A percentile compares a stretch with the other conserved stretches of the same genome.
Evolutionary conservation across 2,113 vertebrate genomes (phyloP).

Genomic region (Misgurnus mizolepis): DNA sequence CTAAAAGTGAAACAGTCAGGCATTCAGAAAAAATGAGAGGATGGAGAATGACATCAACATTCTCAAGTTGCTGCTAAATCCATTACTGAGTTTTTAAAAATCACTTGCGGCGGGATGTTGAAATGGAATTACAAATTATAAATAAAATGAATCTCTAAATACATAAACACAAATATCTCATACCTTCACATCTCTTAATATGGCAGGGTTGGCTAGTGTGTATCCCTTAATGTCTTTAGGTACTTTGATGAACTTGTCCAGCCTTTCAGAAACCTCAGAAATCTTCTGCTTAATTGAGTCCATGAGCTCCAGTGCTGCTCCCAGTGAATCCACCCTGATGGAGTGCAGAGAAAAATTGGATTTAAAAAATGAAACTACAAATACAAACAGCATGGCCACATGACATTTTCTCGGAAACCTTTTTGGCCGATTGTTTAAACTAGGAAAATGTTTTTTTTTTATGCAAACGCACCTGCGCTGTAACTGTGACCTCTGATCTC

Average conservation of each 20-base stretch:
- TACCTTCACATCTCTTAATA: constrained; percentile 77
- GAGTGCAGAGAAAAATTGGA: constrained; percentile 24
- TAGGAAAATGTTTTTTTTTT: not conserved
- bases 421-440: not conserved
- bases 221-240: constrained; percentile 75
- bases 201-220: constrained; percentile 70
- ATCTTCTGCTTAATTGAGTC: constrained; percentile 80
- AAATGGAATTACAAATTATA: no score
- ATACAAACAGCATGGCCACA: not conserved
- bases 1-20: constrained; percentile 49
- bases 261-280: constrained; percentile 69
- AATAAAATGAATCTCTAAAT: no score
- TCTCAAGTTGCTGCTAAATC: no score
- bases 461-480: constrained; percentile 70
- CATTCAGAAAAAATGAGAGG: not conserved
- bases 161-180: no score
- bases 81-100: no score
- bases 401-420: not conserved
- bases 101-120: no score
- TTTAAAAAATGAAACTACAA: constrained; percentile 13
- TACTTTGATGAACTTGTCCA: constrained; percentile 74
- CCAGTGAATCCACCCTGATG: constrained; percentile 78
- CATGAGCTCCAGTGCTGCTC: constrained; percentile 76
- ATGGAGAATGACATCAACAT: no score
- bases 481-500: constrained; percentile 73